phyloP scores from a whole-genome alignment of 1,140 invertebrate genomes.

The Drosophila melanica region DNA sequence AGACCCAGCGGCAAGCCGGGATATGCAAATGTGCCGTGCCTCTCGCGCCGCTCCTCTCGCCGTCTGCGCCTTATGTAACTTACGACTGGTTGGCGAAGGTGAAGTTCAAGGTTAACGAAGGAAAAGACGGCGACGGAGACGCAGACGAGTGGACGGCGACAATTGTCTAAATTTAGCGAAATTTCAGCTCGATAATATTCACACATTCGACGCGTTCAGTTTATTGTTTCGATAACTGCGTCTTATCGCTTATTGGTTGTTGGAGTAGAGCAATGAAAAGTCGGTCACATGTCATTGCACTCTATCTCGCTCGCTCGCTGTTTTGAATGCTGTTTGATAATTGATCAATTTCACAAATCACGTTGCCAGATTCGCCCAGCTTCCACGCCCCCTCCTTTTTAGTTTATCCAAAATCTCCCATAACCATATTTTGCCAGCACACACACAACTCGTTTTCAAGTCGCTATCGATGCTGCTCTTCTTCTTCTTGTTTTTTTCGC shows the following conservation, averaged over 20 bases:
- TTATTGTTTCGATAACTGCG: constrained; percentile 51
- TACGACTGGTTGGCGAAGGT: constrained; percentile 12
- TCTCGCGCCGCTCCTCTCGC: background rate
- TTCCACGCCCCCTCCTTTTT: background rate
- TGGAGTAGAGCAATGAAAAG: constrained; percentile 12
- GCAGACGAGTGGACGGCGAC: background rate
- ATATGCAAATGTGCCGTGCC: constrained; percentile 57
- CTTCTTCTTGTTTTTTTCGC: constrained; percentile 16
- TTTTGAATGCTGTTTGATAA: constrained; percentile 12
- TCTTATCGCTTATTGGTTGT: constrained; percentile 39
- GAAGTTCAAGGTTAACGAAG: constrained; percentile 65
- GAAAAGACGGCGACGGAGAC: background rate
- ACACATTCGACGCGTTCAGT: constrained; percentile 40
- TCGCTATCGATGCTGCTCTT: constrained; percentile 11
- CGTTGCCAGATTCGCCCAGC: constrained; percentile 56
- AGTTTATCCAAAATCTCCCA: background rate
- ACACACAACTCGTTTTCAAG: constrained; percentile 50
- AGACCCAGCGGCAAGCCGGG: constrained; percentile 13
- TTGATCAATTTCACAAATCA: constrained; percentile 43
- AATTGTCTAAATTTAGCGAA: constrained; percentile 41
- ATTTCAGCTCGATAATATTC: constrained; percentile 41
- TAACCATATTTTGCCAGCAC: background rate
- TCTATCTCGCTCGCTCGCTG: background rate
- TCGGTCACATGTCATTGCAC: constrained; percentile 58
- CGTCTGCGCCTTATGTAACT: constrained; percentile 42